Conservation (phyloP, 2,797 vertebrate genomes). For the Platyrinchus mystaceus region DNA sequence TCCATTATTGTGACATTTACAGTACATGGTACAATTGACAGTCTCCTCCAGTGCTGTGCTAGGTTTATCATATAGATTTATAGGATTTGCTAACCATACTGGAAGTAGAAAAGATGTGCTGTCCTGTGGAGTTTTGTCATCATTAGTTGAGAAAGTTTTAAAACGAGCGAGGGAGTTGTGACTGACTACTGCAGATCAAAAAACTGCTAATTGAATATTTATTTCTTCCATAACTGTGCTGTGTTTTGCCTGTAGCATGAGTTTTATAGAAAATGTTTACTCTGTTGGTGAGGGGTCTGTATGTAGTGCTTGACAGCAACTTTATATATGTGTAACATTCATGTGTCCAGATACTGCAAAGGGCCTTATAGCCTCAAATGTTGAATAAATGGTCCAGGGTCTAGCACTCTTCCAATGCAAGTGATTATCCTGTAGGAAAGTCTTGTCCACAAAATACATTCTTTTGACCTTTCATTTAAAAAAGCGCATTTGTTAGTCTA, state of each 20-base stretch:
- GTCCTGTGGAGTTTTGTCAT: neutral
- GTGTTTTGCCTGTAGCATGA: neutral
- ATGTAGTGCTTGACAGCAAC: neutral
- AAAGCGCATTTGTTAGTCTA: neutral
- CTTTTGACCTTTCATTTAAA: neutral
- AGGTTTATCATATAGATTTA: neutral
- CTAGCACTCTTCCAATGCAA: neutral
- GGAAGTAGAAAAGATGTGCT: neutral
- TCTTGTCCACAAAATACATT: neutral
- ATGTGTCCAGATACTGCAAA: neutral
- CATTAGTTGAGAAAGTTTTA: neutral
- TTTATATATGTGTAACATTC: neutral
- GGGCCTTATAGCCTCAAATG: neutral
- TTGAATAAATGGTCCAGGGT: neutral
- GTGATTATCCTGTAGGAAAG: neutral
- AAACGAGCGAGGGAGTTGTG: fast-evolving
- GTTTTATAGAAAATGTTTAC: neutral
- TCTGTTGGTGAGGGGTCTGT: neutral
- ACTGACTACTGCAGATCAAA: neutral
- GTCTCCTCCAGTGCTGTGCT: neutral
- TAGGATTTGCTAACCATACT: neutral
- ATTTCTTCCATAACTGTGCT: neutral
- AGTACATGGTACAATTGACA: neutral
- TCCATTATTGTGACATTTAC: neutral
- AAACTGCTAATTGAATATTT: neutral